Percentiles rank a stretch among this genome's conserved stretches.
Conservation (phyloP, 2,113 vertebrate species). For the zebrafish (Danio rerio) region GRCz12tu NC_133176.1:39514501-39515000, state of each 20-base stretch:
- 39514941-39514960: constrained; percentile 78
- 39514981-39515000: constrained; percentile 70
- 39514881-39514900: constrained; percentile 91
- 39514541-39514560: background rate
- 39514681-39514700: constrained; percentile 90
- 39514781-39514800: constrained; percentile 90
- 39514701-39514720: constrained; percentile 86
- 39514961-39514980: constrained; percentile 63
- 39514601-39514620: constrained; percentile 65
- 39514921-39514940: constrained; percentile 78
- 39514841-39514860: constrained; percentile 86
- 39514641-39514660: constrained; percentile 83
- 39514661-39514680: constrained; percentile 88
- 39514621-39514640: constrained; percentile 84
- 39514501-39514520: too few species aligned
- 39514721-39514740: constrained; percentile 95
- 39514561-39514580: constrained; percentile 12
- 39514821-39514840: constrained; percentile 91
- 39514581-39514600: constrained; percentile 29
- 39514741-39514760: constrained; percentile 94
- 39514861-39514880: constrained; percentile 93
- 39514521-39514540: background rate
- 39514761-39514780: constrained; percentile 91
- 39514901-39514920: constrained; percentile 77
- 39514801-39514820: constrained; percentile 98